phyloP scores from a whole-genome alignment of 2,797 vertebrate species.

The Morus bassanus region DNA sequence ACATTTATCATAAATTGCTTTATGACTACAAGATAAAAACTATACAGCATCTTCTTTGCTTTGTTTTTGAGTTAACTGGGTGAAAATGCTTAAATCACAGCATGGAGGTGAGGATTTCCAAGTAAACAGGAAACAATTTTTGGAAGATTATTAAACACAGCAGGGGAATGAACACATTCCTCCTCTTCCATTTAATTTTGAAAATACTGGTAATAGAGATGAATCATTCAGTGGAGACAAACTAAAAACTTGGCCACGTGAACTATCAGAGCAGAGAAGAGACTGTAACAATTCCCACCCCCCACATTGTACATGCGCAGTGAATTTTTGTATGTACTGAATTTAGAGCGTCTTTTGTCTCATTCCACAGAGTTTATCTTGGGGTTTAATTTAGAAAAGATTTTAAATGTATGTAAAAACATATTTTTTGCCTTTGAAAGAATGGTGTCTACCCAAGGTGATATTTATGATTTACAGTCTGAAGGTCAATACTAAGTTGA shows the following conservation, averaged over 20 bases:
- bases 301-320: background rate
- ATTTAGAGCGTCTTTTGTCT: background rate
- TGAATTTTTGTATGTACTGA: background rate
- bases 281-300: background rate
- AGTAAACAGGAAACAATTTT: constrained; percentile 58
- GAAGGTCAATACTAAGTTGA: background rate
- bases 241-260: background rate
- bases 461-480: background rate
- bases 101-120: constrained; percentile 26
- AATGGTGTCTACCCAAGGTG: background rate
- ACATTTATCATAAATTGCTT: constrained; percentile 16
- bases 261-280: constrained; percentile 1
- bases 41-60: background rate
- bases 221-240: constrained; percentile 30
- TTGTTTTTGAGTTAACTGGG: constrained; percentile 11
- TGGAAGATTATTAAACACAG: constrained; percentile 54
- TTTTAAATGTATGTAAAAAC: background rate
- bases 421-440: background rate
- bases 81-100: constrained; percentile 22
- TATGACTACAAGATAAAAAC: background rate
- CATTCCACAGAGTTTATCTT: background rate
- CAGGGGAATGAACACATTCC: constrained; percentile 33
- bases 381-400: background rate
- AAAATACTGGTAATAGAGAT: constrained; percentile 43
- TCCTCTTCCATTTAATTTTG: constrained; percentile 55